Conservation (phyloP, 2,888 invertebrate species). For the Fragum whitleyi region DNA sequence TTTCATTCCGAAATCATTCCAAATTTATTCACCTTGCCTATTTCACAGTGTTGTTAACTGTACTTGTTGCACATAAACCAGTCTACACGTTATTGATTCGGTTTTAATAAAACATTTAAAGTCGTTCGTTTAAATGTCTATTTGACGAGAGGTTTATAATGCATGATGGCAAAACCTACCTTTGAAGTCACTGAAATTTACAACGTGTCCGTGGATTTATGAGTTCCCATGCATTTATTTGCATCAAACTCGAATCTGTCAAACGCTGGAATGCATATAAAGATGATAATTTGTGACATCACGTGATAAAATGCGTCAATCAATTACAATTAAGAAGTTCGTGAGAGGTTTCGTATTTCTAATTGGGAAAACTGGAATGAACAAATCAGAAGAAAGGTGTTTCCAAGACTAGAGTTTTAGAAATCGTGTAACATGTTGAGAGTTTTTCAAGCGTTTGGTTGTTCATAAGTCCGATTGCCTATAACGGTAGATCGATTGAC, state of each 20-base stretch:
- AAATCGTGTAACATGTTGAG: too few relatives aligned
- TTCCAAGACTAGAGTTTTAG: too few relatives aligned
- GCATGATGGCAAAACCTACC: slow-evolving; percentile 6
- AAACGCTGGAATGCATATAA: slow-evolving; percentile 18
- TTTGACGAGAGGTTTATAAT: slow-evolving; percentile 41
- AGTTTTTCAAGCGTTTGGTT: too few relatives aligned
- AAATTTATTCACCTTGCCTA: too few relatives aligned
- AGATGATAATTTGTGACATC: slow-evolving; percentile 4
- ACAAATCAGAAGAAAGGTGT: too few relatives aligned
- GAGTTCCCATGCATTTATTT: background rate
- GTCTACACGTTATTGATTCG: background rate
- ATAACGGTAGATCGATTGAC: too few relatives aligned
- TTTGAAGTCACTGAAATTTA: slow-evolving; percentile 33
- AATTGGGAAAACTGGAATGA: background rate
- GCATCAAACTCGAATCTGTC: slow-evolving; percentile 24
- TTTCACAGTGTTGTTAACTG: too few relatives aligned
- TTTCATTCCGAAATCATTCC: too few relatives aligned
- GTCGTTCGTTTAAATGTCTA: slow-evolving; percentile 38
- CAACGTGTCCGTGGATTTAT: background rate
- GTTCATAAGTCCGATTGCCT: too few relatives aligned
- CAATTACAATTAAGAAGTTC: slow-evolving; percentile 1
- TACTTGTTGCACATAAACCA: too few relatives aligned
- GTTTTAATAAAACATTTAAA: slow-evolving; percentile 21
- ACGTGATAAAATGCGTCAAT: background rate
- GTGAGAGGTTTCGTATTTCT: background rate